These are phyloP conservation scores for Lepidotrigona ventralis DNA, from an alignment of 1,140 invertebrate genomes.

Conservation along the genomic window DNA sequence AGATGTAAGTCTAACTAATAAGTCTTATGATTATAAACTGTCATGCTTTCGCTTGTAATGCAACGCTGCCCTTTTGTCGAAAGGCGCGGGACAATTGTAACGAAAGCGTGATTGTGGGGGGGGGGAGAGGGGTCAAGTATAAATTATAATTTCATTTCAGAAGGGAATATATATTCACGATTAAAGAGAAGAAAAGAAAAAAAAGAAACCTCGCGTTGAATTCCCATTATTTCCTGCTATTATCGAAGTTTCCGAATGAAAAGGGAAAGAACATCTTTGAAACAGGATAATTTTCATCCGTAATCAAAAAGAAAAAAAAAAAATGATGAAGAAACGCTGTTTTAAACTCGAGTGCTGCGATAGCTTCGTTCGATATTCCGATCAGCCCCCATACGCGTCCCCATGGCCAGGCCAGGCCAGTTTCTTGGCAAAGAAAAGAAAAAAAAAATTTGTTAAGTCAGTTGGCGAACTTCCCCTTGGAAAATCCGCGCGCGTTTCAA, in stretches of 20 bases:
- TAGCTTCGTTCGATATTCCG: background rate
- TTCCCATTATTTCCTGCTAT: background rate
- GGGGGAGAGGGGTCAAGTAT: no score
- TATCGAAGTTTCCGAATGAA: background rate
- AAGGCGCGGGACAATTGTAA: no score
- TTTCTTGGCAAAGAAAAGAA: background rate
- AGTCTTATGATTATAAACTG: no score
- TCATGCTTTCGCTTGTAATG: no score
- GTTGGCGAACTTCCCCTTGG: background rate
- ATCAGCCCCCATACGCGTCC: background rate
- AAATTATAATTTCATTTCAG: no score
- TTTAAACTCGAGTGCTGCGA: background rate
- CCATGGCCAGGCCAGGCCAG: background rate
- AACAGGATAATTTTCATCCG: background rate
- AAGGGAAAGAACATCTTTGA: background rate
- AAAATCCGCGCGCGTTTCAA: background rate
- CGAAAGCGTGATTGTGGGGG: no score
- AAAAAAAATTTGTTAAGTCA: slow-evolving; percentile 1
- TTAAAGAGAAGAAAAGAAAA: no score
- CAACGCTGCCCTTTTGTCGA: no score
- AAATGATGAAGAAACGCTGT: background rate
- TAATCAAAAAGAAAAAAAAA: background rate
- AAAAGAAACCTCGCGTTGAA: no score
- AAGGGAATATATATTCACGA: no score
- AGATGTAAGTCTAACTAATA: no score